Evolutionary conservation across 2,888 invertebrate species (phyloP).

Genomic region (Drosophila pseudotakahashii): DNA sequence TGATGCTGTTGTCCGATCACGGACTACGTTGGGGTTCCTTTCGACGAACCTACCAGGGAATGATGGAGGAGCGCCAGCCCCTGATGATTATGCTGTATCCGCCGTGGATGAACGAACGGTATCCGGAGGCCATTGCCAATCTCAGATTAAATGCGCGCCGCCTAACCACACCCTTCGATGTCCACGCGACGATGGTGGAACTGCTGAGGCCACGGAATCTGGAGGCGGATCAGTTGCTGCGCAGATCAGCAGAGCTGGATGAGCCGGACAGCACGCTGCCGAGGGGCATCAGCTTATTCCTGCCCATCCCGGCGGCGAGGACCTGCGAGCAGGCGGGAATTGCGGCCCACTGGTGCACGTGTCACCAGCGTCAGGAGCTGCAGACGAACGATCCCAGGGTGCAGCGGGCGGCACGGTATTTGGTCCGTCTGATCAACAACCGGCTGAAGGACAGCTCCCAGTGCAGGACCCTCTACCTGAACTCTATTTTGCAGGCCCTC

Average conservation of each 20-base stretch:
- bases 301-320: slow-evolving; percentile 88
- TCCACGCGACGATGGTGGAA: slow-evolving; percentile 91
- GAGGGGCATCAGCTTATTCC: slow-evolving; percentile 91
- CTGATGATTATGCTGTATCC: slow-evolving; percentile 91
- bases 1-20: slow-evolving; percentile 93
- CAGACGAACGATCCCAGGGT: slow-evolving; percentile 85
- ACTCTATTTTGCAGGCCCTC: slow-evolving; percentile 88
- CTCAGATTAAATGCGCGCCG: slow-evolving; percentile 88
- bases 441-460: slow-evolving; percentile 87
- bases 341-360: slow-evolving; percentile 94
- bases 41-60: slow-evolving; percentile 91
- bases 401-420: slow-evolving; percentile 86
- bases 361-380: slow-evolving; percentile 88
- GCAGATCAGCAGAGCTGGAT: slow-evolving; percentile 45
- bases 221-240: slow-evolving; percentile 84
- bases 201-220: slow-evolving; percentile 86
- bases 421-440: slow-evolving; percentile 88
- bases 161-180: slow-evolving; percentile 93
- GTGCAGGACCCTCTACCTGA: slow-evolving; percentile 88
- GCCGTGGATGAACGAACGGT: slow-evolving; percentile 88
- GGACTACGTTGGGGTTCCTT: slow-evolving; percentile 95
- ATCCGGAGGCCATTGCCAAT: slow-evolving; percentile 87
- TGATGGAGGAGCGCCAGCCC: slow-evolving; percentile 94
- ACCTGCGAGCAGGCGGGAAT: slow-evolving; percentile 92
- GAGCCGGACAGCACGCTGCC: slow-evolving; percentile 83